A percentile compares a stretch with the other conserved stretches of the same genome.
phyloP scores from a whole-genome alignment of 2,113 vertebrate genomes.

The Sinocyclocheilus anshuiensis region DNA sequence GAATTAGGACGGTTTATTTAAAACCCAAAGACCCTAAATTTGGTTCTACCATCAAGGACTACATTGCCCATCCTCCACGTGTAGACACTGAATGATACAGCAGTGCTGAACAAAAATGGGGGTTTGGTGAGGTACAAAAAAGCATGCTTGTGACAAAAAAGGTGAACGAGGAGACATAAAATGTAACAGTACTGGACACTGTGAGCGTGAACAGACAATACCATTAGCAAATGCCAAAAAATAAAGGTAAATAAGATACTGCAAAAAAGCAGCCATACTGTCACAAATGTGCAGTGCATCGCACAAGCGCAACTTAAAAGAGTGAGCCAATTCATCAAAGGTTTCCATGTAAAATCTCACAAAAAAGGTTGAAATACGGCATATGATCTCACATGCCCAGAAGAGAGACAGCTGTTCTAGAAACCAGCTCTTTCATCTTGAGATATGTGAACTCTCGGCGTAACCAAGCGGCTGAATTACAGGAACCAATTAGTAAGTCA shows the following conservation, averaged over 20 bases:
- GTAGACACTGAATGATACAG: conserved; percentile 72
- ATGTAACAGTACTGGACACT: conserved; percentile 70
- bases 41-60: conserved; percentile 58
- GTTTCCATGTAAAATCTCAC: conserved; percentile 66
- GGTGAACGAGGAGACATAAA: conserved; percentile 76
- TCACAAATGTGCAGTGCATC: conserved; percentile 74
- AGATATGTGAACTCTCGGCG: conserved; percentile 67
- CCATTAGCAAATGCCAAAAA: conserved; percentile 76
- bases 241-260: not conserved
- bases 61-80: conserved; percentile 64
- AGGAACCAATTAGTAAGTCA: conserved; percentile 53
- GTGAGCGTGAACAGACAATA: conserved; percentile 84
- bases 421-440: conserved; percentile 86
- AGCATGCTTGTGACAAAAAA: conserved; percentile 87
- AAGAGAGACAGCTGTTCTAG: conserved; percentile 77
- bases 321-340: conserved; percentile 77
- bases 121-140: conserved; percentile 94
- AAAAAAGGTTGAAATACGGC: conserved; percentile 66
- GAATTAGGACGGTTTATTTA: conserved; percentile 13
- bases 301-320: conserved; percentile 64
- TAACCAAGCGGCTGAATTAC: conserved; percentile 51
- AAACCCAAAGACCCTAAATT: not conserved
- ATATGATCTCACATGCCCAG: conserved; percentile 77
- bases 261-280: conserved; percentile 75
- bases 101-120: conserved; percentile 72